Base-by-base conservation (phyloP, 2,113 vertebrate genomes). In the Leucopsar rothschildi region DNA sequence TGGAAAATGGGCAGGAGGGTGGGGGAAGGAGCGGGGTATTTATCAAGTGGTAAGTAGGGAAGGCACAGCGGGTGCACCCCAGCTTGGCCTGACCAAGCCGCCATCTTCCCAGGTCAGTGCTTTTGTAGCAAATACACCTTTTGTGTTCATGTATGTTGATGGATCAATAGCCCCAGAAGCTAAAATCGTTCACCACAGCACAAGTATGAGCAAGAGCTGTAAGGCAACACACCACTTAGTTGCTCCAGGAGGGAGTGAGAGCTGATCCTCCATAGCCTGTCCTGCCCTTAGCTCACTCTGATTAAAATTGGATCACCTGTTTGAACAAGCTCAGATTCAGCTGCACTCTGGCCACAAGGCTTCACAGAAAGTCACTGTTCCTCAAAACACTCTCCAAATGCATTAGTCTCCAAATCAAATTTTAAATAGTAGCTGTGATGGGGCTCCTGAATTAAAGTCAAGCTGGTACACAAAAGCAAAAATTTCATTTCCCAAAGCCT, bases 1-100 rank as follows among this genome's bases (percentile, higher is more conserved):
- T 96, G 96, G 97, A 97, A 97, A 97, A 96, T 93, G 87, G 90
- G 93, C 92, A 88, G 71, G 44, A 77, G 85, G 92, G 79, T 40
- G 85, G 90, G 94, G 90, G 93, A 80, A 92, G 55, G 52, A 89
- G 68, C 0, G 1, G 92, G 65, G 91, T 91, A 96, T 97, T 97
- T 97, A 96, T 96, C 95, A 96, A 95, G 86, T 50, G 80, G 73
- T 14, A 52, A 90, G 53, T 60, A 89, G 61, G 70, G 45, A 81
- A 86, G 82, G 93, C 97, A 65, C 96, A 96, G 95, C 75, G 77
- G 96, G 96, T 79, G 75, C 70, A 69, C 75, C 76, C 25, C 6
- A 71, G 73, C 78, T 69, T 91, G 59, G 91, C 85, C 75, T 11
- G 60, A 91, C 82, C 82, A 27, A 33, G 68, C 75, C 1, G 2